These are phyloP conservation scores for Amaurobius ferox DNA, from an alignment of 2,888 invertebrate species.

Conservation along the genomic window DNA sequence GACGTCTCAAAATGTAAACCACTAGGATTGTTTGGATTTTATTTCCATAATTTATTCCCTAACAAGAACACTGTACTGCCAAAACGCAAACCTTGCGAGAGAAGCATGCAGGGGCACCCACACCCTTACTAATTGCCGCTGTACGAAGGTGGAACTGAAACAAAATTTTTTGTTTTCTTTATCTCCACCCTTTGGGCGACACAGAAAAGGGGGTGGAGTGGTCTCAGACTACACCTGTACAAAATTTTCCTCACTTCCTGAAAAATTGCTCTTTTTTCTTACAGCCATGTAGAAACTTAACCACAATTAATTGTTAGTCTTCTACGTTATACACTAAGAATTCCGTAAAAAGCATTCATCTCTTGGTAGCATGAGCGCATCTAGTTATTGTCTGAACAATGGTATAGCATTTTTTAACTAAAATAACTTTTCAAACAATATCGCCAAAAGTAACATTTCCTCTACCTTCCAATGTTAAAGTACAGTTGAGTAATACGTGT, in stretches of 20 bases:
- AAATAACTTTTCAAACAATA: too few species aligned
- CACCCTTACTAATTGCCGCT: slow-evolving; percentile 66
- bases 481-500: too few species aligned
- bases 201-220: slow-evolving; percentile 64
- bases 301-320: too few species aligned
- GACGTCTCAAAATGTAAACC: too few species aligned
- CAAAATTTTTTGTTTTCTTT: slow-evolving; percentile 61
- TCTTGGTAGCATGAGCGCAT: too few species aligned
- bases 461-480: too few species aligned
- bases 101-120: slow-evolving; percentile 41
- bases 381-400: too few species aligned
- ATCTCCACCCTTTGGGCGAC: slow-evolving; percentile 61
- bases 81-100: slow-evolving; percentile 20
- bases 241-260: slow-evolving; percentile 33
- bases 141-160: slow-evolving; percentile 58
- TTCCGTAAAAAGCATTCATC: too few species aligned
- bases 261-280: background rate
- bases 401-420: too few species aligned
- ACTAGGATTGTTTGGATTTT: slow-evolving; percentile 28
- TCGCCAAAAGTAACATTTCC: too few species aligned
- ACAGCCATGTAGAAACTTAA: background rate
- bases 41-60: slow-evolving; percentile 60
- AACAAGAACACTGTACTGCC: slow-evolving; percentile 29
- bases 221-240: slow-evolving; percentile 29
- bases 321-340: too few species aligned